Conservation (phyloP, 1,140 invertebrate species). For the Drosophila auraria region DNA sequence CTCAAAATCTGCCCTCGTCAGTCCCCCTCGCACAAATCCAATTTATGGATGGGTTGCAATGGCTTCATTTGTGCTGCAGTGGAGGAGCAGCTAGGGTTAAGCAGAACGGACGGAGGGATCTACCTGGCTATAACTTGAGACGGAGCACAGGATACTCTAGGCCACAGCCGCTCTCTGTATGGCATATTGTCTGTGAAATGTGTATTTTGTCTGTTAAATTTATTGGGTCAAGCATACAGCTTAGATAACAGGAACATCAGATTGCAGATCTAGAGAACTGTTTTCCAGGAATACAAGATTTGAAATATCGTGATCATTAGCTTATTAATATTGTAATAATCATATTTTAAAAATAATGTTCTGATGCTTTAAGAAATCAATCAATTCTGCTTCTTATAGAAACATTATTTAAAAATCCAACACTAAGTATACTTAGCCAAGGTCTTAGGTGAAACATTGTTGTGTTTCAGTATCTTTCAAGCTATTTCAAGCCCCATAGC, state of each 20-base stretch:
- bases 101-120: background rate
- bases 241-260: too few relatives aligned
- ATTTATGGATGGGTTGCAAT: conserved; percentile 16
- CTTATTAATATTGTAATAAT: too few relatives aligned
- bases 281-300: too few relatives aligned
- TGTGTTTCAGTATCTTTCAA: too few relatives aligned
- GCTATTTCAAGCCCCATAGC: background rate
- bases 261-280: too few relatives aligned
- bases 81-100: background rate
- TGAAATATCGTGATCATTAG: too few relatives aligned
- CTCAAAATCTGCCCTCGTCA: background rate
- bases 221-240: background rate
- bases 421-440: too few relatives aligned
- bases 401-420: too few relatives aligned
- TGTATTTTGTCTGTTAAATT: background rate
- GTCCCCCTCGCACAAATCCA: conserved; percentile 1
- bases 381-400: too few relatives aligned
- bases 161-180: too few relatives aligned
- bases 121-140: background rate
- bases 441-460: background rate
- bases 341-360: too few relatives aligned
- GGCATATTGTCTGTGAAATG: background rate
- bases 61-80: conserved; percentile 1
- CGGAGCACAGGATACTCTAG: background rate
- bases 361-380: too few relatives aligned